Evolutionary conservation across 2,797 vertebrate genomes (phyloP).

Genomic region (Etheostoma perlongum): DNA sequence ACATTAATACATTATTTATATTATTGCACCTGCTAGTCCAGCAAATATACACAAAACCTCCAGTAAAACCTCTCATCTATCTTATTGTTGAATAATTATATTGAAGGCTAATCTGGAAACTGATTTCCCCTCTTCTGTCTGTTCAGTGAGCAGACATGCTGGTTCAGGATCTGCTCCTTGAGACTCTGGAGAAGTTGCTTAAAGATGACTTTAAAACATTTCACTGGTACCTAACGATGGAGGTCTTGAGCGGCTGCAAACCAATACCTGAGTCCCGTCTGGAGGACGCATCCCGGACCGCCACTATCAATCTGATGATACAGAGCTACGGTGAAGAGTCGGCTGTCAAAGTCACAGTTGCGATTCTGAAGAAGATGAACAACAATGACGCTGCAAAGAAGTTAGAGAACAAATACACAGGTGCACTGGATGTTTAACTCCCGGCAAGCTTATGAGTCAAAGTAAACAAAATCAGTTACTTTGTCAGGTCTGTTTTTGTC

Average conservation of each 20-base stretch:
- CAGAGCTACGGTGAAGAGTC: accelerated
- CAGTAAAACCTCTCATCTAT: not conserved
- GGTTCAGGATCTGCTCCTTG: not conserved
- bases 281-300: accelerated
- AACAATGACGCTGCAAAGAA: not conserved
- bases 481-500: not conserved
- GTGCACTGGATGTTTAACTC: conserved; percentile 11
- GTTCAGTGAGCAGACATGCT: conserved; percentile 44
- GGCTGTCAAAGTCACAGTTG: conserved; percentile 6
- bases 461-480: not conserved
- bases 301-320: conserved; percentile 5
- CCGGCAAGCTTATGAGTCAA: not conserved
- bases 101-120: not conserved
- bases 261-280: not conserved
- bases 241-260: accelerated
- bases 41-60: not conserved
- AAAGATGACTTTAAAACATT: accelerated
- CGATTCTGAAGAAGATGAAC: conserved; percentile 38
- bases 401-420: not conserved
- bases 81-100: not conserved
- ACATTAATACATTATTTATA: not conserved
- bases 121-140: not conserved
- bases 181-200: not conserved
- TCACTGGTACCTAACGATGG: not conserved
- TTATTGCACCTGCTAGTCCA: not conserved